Evolutionary conservation across 2,888 invertebrate genomes (phyloP), one percentile per base, ranked within the genome.

Genomic region (Andricus quercusramuli): DNA sequence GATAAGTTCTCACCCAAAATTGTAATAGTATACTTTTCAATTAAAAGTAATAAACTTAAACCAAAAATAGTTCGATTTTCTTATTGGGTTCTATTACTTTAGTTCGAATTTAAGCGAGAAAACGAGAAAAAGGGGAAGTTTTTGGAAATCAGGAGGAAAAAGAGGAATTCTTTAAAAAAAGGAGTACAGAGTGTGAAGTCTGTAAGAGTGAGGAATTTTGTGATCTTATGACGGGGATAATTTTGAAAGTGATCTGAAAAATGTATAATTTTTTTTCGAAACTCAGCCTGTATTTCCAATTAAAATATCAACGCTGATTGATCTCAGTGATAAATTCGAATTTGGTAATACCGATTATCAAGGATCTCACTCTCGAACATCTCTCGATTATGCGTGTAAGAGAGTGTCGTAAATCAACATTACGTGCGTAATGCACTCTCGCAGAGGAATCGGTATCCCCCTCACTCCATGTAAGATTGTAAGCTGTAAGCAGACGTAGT

Each of bases 381-480:
- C 51, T 32, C 20, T 20, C 29, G 29, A 56, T 74, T 74, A 74
- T 74, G 56, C 56, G 56, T 74, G n/a, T 56, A 70, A 20, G 44
- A 44, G 47, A 44, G 51, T 70, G 51, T 56, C 20, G 74, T 56
- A 74, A 62, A 83, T 80, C 79, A 80, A 56, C 78, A 78, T 82
- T 79, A 68, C 65, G 68, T 82, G 44, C 51, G 66, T 78, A 79
- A 80, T 51, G 44, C 78, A 80, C 83, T 81, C 81, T 79, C 83
- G 78, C 79, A 80, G 82, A 78, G 80, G 80, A 80, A 67, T 66
- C 78, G 65, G 82, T 70, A 78, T 59, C 62, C 74, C 77, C 70
- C 81, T n/a, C 78, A 62, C 68, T 67, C 22, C 1, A 32, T 22
- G 15, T 68, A 80, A 79, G 68, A 66, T 67, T 22, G 15, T 68